These are phyloP conservation scores for Drosophila merina DNA, from an alignment of 2,888 invertebrate species.

Conservation along the genomic window DNA sequence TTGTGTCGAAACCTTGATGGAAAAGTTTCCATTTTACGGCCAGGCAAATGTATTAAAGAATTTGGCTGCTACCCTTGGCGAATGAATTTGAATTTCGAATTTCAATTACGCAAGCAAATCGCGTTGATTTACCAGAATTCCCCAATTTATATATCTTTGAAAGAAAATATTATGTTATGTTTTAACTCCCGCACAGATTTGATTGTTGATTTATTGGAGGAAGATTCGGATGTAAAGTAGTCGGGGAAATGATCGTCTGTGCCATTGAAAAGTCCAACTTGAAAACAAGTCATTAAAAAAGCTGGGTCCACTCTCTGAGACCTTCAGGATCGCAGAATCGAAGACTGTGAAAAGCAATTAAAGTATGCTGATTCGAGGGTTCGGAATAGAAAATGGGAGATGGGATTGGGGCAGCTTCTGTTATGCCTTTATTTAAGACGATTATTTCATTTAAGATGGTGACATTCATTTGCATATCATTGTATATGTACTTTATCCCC, in stretches of 20 bases:
- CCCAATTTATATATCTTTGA: background rate
- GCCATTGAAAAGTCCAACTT: background rate
- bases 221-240: no score
- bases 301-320: slow-evolving; percentile 1
- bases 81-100: background rate
- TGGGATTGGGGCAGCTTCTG: slow-evolving; percentile 28
- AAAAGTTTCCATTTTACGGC: slow-evolving; percentile 43
- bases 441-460: slow-evolving; percentile 80
- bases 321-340: slow-evolving; percentile 2
- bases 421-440: slow-evolving; percentile 71
- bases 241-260: no score
- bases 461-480: slow-evolving; percentile 81
- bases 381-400: slow-evolving; percentile 9
- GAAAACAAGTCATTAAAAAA: slow-evolving; percentile 66
- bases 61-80: slow-evolving; percentile 12
- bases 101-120: background rate
- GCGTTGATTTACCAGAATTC: slow-evolving; percentile 2
- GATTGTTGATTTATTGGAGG: no score
- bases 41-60: slow-evolving; percentile 27
- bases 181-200: background rate
- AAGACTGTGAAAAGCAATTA: slow-evolving; percentile 71
- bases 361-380: slow-evolving; percentile 44
- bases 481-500: slow-evolving; percentile 38
- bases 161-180: background rate
- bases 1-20: slow-evolving; percentile 67